Evolutionary conservation across 2,888 invertebrate genomes (phyloP), one percentile per base, ranked within the genome.

Genomic region (Eretmocerus hayati): DNA sequence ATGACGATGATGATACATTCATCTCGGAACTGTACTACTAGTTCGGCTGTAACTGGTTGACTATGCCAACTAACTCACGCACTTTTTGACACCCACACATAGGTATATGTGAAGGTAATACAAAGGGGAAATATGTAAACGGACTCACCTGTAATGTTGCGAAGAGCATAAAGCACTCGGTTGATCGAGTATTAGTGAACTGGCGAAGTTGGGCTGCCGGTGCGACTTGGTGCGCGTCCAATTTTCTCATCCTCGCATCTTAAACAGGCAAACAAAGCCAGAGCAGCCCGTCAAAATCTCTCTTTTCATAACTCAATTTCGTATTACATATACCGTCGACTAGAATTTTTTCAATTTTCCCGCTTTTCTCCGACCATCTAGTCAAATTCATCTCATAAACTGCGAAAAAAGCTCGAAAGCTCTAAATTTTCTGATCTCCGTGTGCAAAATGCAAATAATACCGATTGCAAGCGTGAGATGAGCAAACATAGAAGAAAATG

Each of bases 201-300:
- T n/a, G n/a, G n/a, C 53, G 49, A 50, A 50, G 49, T 48, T 47
- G 50, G 50, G 53, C 53, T 53, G 50, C 50, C 50, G 48, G 47
- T 35, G 43, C 50, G 50, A 48, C 53, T 53, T 50, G 47, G 53
- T 53, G 50, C 50, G 35, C 53, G 53, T 53, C 50, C 53, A 53
- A 53, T 48, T 48, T 53, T 53, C 50, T 53, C 53, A 53, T 53
- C 53, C 53, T 53, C 45, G 53, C 42, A 53, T 53, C 53, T 53
- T 53, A 42, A 53, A 52, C 50, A 53, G 37, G 19, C 16, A 20
- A 16, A 36, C 26, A 26, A 26, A 11, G 11, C 11, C 26, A 26
- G 26, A 6, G 11, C 26, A 26, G 11, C 11, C 11, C 26, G 26
- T 26, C 11, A 6, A 9, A 9, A 11, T 11, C 26, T 26, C 6